Conservation (phyloP, 2,113 vertebrate species). For the Phasianus colchicus region DNA sequence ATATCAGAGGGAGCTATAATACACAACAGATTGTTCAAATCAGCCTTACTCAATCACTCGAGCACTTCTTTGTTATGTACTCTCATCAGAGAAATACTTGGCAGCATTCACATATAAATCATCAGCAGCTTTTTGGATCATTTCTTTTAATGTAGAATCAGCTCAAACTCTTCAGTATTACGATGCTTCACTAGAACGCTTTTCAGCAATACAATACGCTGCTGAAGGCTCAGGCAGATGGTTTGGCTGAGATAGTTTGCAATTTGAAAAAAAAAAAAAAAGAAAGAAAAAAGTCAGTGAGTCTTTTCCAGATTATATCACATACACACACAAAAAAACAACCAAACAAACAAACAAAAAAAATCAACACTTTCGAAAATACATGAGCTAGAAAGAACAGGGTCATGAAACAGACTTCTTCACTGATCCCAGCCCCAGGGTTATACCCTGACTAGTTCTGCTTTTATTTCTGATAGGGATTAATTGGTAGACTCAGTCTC, state of each 20-base stretch:
- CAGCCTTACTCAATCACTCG: conserved; percentile 17
- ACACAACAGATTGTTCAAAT: conserved; percentile 51
- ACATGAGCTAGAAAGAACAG: neutral
- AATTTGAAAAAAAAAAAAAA: neutral
- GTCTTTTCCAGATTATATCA: neutral
- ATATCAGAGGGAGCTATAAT: neutral
- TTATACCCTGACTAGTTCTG: neutral
- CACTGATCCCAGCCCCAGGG: neutral
- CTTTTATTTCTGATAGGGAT: neutral
- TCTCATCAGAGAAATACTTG: conserved; percentile 55
- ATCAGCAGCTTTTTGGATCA: conserved; percentile 55
- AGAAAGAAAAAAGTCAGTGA: neutral
- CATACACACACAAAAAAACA: neutral
- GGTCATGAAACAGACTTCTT: neutral
- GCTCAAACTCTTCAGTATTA: conserved; percentile 34
- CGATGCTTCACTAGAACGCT: neutral
- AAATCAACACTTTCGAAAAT: neutral
- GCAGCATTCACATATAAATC: conserved; percentile 40
- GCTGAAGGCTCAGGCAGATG: conserved; percentile 38
- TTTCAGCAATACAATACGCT: conserved; percentile 13
- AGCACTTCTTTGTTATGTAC: conserved; percentile 42
- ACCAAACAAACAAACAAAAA: neutral
- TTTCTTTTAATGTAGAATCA: neutral
- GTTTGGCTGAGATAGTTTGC: conserved; percentile 17
- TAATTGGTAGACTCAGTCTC: neutral